Evolutionary conservation across 2,797 vertebrate species (phyloP).

Genomic region (Erithacus rubecula): DNA sequence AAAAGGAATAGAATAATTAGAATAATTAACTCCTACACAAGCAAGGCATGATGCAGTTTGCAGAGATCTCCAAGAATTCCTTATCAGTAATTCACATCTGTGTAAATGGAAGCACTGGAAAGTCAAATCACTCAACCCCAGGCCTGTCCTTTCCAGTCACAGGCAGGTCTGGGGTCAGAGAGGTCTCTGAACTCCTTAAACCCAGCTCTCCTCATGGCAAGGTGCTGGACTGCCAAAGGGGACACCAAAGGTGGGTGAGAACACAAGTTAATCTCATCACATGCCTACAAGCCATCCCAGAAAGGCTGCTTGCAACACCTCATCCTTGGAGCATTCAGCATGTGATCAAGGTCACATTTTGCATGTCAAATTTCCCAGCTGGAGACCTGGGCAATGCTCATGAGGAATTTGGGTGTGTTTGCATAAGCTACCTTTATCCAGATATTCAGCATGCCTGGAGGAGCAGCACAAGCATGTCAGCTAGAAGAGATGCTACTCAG

Average conservation of each 20-base stretch:
- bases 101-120: background rate
- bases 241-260: background rate
- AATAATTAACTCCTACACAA: constrained; percentile 25
- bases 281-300: background rate
- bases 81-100: background rate
- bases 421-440: background rate
- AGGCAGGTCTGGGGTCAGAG: background rate
- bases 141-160: background rate
- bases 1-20: background rate
- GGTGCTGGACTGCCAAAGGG: background rate
- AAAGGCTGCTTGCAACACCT: background rate
- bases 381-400: background rate
- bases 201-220: background rate
- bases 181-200: background rate
- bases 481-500: background rate
- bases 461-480: background rate
- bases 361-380: background rate
- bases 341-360: background rate
- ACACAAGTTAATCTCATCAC: background rate
- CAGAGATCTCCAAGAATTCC: constrained; percentile 17
- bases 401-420: constrained; percentile 26
- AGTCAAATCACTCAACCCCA: background rate
- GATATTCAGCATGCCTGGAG: background rate
- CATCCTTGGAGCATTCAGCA: background rate
- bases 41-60: background rate